A percentile compares a stretch with the other conserved stretches of the same genome.
These are phyloP conservation scores for Nothocercus nigrocapillus DNA, from an alignment of 2,113 vertebrate species.

Conservation along the genomic window DNA sequence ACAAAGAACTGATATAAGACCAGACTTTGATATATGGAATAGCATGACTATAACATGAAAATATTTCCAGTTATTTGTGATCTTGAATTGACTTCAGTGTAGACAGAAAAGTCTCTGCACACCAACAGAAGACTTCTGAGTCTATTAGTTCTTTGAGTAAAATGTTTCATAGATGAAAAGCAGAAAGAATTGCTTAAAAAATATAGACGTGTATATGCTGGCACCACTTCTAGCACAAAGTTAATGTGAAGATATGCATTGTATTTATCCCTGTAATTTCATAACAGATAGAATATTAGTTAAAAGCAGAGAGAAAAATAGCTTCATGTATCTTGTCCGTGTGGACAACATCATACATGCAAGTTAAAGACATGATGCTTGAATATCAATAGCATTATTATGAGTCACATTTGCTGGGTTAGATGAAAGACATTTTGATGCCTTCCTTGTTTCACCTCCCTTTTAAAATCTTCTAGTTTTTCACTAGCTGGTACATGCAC, in stretches of 20 bases:
- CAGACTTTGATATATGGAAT: background rate
- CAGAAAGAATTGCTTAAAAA: background rate
- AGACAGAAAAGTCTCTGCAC: background rate
- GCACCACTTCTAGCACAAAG: background rate
- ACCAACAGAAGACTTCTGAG: background rate
- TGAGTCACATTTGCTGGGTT: background rate
- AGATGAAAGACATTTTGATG: background rate
- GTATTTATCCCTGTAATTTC: background rate
- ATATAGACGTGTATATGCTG: background rate
- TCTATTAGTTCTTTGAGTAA: background rate
- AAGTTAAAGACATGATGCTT: background rate
- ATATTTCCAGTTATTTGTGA: background rate
- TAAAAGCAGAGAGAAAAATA: background rate
- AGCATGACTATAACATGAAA: background rate
- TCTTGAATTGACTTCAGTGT: background rate
- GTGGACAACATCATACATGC: background rate
- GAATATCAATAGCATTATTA: background rate
- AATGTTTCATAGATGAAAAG: background rate
- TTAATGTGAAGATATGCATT: background rate
- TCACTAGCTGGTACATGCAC: background rate
- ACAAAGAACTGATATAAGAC: background rate
- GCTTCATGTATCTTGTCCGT: background rate
- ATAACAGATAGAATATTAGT: background rate
- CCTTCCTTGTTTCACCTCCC: background rate
- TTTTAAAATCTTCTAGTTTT: background rate